Conservation (phyloP, 53 echinoderm and acorn worm genomes). For the Patiria pectinifera region DNA sequence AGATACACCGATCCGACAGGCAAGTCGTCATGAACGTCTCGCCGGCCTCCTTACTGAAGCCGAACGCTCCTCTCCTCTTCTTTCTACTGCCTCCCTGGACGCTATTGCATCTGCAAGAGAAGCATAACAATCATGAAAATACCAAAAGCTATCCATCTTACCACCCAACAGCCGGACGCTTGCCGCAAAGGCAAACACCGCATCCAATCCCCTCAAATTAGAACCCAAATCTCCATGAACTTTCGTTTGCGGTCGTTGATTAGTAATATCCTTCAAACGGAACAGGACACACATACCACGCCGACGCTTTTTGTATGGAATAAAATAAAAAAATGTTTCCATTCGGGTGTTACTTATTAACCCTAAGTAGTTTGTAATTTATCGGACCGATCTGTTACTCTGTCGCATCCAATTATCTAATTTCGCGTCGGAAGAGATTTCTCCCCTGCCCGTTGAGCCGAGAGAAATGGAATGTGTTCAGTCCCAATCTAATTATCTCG, state of each 20-base stretch:
- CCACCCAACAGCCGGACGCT: background rate
- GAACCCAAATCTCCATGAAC: background rate
- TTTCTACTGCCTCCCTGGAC: background rate
- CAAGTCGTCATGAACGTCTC: background rate
- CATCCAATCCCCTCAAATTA: background rate
- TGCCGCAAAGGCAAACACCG: background rate
- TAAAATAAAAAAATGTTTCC: background rate
- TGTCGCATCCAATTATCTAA: conserved; percentile 9
- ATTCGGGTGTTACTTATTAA: conserved; percentile 36
- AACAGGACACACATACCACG: background rate
- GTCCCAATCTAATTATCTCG: background rate
- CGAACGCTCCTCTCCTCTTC: background rate
- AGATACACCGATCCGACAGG: background rate
- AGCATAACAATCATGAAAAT: background rate
- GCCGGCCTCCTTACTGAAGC: background rate
- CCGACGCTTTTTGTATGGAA: background rate
- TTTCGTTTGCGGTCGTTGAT: background rate
- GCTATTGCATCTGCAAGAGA: background rate
- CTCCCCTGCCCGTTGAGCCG: background rate
- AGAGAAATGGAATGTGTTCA: background rate
- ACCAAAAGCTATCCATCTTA: background rate
- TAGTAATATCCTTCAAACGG: background rate
- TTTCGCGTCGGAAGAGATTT: background rate
- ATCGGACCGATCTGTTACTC: background rate
- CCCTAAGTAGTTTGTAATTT: conserved; percentile 6